phyloP scores from a whole-genome alignment of 2,888 invertebrate species.

The Papilio elwesi region DNA sequence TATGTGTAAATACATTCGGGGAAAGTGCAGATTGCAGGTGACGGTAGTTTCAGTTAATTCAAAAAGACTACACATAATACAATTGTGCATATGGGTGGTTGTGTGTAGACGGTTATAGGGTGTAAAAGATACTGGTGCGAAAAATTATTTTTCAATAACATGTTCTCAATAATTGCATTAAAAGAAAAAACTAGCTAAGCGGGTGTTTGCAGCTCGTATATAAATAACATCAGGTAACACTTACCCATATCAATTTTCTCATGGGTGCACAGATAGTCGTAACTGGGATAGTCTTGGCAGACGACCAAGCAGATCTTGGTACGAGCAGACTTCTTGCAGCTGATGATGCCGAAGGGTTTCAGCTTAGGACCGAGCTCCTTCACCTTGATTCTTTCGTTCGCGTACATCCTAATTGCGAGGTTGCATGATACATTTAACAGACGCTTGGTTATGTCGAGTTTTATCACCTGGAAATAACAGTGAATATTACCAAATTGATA shows the following conservation, averaged over 20 bases:
- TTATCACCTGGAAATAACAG: constrained; percentile 38
- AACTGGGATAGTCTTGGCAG: constrained; percentile 46
- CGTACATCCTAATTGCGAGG: constrained; percentile 52
- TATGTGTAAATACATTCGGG: too few relatives aligned
- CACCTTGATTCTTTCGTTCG: constrained; percentile 41
- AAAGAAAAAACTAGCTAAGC: too few relatives aligned
- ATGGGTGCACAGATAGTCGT: constrained; percentile 51
- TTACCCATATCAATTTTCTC: constrained; percentile 47
- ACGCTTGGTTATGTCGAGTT: constrained; percentile 53
- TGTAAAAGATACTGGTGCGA: too few relatives aligned
- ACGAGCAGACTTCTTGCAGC: constrained; percentile 50
- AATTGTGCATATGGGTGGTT: too few relatives aligned
- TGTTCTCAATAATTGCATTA: too few relatives aligned
- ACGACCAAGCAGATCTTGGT: constrained; percentile 47
- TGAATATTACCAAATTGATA: too few relatives aligned
- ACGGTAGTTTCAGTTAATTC: too few relatives aligned
- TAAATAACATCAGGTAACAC: constrained; percentile 26
- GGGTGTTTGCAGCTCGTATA: too few relatives aligned
- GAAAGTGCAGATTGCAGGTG: too few relatives aligned
- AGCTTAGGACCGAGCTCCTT: constrained; percentile 48
- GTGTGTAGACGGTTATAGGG: too few relatives aligned
- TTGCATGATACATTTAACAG: constrained; percentile 48
- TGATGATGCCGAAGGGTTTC: constrained; percentile 47
- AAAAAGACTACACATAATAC: too few relatives aligned
- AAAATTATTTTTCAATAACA: too few relatives aligned